phyloP scores from a whole-genome alignment of 2,888 invertebrate species.

The Eretmocerus hayati region DNA sequence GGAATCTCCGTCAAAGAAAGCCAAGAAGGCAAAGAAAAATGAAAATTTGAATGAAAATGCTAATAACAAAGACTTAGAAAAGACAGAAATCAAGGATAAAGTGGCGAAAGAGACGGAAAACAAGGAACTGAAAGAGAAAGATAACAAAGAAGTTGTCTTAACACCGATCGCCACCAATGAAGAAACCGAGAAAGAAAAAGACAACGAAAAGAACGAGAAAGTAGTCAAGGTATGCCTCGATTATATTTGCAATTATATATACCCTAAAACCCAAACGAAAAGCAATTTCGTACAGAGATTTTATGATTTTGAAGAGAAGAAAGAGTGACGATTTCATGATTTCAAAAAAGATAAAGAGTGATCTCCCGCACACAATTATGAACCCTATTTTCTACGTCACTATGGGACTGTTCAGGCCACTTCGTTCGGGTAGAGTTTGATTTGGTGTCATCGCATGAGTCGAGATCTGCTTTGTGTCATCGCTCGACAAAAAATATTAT shows the following conservation, averaged over 20 bases:
- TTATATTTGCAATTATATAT: neutral
- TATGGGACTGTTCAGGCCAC: too few species aligned
- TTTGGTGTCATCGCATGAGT: too few species aligned
- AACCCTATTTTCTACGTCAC: too few species aligned
- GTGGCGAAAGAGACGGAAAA: constrained; percentile 50
- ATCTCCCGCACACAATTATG: too few species aligned
- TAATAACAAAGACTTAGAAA: constrained; percentile 41
- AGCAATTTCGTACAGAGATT: too few species aligned
- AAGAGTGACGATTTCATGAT: too few species aligned
- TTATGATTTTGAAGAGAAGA: too few species aligned
- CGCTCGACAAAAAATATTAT: too few species aligned
- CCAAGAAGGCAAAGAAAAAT: constrained; percentile 49
- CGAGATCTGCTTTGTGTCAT: too few species aligned
- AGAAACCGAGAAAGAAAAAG: constrained; percentile 29
- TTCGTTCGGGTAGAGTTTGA: too few species aligned
- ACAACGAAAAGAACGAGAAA: constrained; percentile 31
- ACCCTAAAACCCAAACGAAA: neutral
- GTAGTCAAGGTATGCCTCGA: constrained; percentile 5
- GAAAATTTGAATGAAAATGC: constrained; percentile 47
- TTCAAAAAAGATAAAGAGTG: too few species aligned
- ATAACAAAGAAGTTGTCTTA: constrained; percentile 41
- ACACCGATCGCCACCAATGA: constrained; percentile 35
- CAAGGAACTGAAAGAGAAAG: constrained; percentile 48
- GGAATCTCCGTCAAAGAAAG: constrained; percentile 49
- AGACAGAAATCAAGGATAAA: constrained; percentile 48